Evolutionary conservation across 1,140 invertebrate genomes (phyloP).

Genomic region (Hylyphantes graminicola): DNA sequence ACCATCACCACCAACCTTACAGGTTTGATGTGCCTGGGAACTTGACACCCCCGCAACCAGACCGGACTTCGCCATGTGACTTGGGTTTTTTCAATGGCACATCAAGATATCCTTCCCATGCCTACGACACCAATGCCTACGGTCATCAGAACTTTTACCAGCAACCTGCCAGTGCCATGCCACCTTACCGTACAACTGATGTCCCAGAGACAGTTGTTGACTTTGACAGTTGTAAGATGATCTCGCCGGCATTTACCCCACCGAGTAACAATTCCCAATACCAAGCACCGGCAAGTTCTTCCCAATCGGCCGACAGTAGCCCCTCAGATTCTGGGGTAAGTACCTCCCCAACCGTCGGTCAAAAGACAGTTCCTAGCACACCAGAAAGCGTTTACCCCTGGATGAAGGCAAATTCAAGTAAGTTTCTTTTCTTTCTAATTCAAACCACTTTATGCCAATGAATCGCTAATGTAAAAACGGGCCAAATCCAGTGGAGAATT

Average conservation of each 20-base stretch:
- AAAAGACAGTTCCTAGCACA: conserved; percentile 31
- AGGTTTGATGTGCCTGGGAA: conserved; percentile 25
- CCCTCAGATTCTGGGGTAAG: conserved; percentile 29
- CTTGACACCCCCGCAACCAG: conserved; percentile 51
- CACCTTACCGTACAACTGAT: neutral
- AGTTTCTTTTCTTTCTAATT: neutral
- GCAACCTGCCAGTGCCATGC: neutral
- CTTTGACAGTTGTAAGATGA: conserved; percentile 38
- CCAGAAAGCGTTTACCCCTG: conserved; percentile 37
- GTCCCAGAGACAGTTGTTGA: conserved; percentile 3
- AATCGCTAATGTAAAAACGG: too few relatives aligned
- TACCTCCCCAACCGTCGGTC: conserved; percentile 39
- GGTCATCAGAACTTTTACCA: conserved; percentile 43
- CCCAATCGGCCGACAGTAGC: neutral
- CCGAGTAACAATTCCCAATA: conserved; percentile 5
- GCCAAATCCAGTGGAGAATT: too few relatives aligned
- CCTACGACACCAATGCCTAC: conserved; percentile 15
- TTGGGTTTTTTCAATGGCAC: neutral
- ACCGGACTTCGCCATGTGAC: conserved; percentile 47
- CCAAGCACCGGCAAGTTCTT: conserved; percentile 19
- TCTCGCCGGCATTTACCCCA: conserved; percentile 34
- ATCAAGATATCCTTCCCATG: conserved; percentile 14
- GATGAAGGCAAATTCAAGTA: conserved; percentile 50
- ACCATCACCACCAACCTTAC: conserved; percentile 24
- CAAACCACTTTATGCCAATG: too few relatives aligned